A percentile compares a stretch with the other conserved stretches of the same genome.
These are phyloP conservation scores for Trematocara marginatum DNA, from an alignment of 2,113 vertebrate species.

Conservation along the genomic window DNA sequence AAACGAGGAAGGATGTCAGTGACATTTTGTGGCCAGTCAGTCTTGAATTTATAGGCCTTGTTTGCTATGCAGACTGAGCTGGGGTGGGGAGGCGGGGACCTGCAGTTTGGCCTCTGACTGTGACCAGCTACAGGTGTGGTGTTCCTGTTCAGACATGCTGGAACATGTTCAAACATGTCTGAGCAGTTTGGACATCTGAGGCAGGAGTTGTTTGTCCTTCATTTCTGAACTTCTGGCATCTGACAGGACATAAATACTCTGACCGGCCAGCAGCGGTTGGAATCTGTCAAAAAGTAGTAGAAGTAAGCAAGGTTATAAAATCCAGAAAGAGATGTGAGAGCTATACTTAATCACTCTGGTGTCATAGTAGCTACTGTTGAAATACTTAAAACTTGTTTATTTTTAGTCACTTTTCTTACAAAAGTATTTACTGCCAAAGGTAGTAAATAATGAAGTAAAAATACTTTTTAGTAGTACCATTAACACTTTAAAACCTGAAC, in stretches of 20 bases:
- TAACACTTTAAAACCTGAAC: background rate
- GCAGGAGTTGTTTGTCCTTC: background rate
- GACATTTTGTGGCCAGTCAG: background rate
- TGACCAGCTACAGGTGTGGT: background rate
- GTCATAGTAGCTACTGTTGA: accelerated
- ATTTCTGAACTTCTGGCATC: background rate
- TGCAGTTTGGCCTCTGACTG: background rate
- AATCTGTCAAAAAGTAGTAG: background rate
- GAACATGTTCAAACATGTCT: background rate
- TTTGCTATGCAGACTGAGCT: background rate
- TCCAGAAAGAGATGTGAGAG: background rate
- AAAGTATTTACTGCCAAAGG: background rate
- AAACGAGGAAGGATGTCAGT: background rate
- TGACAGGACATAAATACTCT: background rate
- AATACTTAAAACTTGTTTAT: background rate
- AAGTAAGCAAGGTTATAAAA: background rate
- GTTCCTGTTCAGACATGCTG: background rate
- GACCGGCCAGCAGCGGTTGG: background rate
- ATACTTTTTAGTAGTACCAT: background rate
- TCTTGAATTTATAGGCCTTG: background rate
- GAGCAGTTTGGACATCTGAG: background rate
- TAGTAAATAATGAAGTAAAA: background rate
- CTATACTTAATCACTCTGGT: background rate
- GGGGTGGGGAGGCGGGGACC: background rate
- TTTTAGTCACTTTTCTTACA: background rate